Evolutionary conservation across 2,888 invertebrate species (phyloP), one percentile per base, ranked within the genome.

Genomic region (Crioceris asparagi): DNA sequence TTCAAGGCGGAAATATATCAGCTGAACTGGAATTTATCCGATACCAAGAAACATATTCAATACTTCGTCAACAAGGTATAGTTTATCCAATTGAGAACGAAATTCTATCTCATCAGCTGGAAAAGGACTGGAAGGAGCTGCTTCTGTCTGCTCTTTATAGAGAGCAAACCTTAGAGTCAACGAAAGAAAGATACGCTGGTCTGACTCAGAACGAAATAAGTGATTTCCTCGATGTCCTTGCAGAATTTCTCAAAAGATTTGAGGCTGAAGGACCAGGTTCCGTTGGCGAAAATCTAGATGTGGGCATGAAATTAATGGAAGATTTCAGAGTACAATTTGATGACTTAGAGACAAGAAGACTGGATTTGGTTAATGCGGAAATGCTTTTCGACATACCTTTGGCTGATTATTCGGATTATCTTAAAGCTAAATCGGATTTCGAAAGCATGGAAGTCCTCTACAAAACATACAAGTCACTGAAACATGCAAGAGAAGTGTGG

Each of bases 381-480:
- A 77, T 82, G 54, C 69, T 93, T 3, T 93, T 93, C 61, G 88
- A 90, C 52, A 79, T 92, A 51, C 79, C 86, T 1, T 72, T 88
- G 32, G 80, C 86, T 0, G 84, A 88, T 59, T 92, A 90, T 55
- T 78, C 81, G 0, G 77, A 78, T 40, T 83, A 85, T 62, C 56
- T 76, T 17, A 69, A 74, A 17, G 68, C 77, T 0, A 77, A 74
- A 54, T 52, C 63, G 0, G 79, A 84, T 45, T 84, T 69, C 53
- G 66, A 70, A 12, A 70, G 72, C 2, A 74, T 91, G 72, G 79
- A 83, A 38, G 51, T 67, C 53, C 62, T 92, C 15, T 92, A 82
- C 59, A 77, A 77, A 54, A 70, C 92, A 16, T 91, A 84, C 56
- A 77, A 77, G 47, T 72, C 77, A 1, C 87, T 90, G 60, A 83